phyloP scores from a whole-genome alignment of 2,797 vertebrate species.

The Orestias chungarensis region DNA sequence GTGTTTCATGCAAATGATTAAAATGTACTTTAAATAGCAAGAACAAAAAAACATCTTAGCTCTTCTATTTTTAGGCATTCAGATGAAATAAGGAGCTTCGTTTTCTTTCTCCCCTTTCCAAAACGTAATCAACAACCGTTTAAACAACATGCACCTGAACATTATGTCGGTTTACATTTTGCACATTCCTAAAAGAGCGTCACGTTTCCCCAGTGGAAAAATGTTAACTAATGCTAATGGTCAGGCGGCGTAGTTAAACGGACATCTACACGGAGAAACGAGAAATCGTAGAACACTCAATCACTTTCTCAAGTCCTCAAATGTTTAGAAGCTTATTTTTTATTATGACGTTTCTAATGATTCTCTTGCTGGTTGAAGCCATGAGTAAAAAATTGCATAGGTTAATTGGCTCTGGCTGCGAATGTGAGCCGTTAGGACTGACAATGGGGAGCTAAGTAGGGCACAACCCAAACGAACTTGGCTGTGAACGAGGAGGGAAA shows the following conservation, averaged over 20 bases:
- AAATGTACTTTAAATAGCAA: neutral
- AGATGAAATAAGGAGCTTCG: neutral
- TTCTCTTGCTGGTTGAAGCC: slow-evolving; percentile 21
- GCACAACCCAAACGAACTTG: slow-evolving; percentile 25
- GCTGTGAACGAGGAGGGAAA: slow-evolving; percentile 42
- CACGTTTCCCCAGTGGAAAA: neutral
- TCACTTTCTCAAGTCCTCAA: neutral
- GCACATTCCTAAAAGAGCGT: neutral
- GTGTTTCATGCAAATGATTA: neutral
- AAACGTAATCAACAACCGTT: neutral
- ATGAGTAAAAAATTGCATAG: slow-evolving; percentile 27
- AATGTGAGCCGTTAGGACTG: slow-evolving; percentile 47
- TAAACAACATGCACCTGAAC: neutral
- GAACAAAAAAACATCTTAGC: neutral
- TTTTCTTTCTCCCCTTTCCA: neutral
- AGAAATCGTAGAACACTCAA: neutral
- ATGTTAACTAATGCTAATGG: neutral
- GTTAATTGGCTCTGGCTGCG: slow-evolving; percentile 62
- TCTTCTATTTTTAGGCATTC: neutral
- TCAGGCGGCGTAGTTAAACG: neutral
- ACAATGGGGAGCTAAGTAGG: slow-evolving; percentile 33
- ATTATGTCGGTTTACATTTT: neutral
- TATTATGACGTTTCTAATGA: slow-evolving; percentile 1
- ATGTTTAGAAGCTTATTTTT: neutral
- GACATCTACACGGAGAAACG: neutral